Evolutionary conservation across 2,888 invertebrate genomes (phyloP), one percentile per base, ranked within the genome.

Genomic region (Mycalesis mineus): DNA sequence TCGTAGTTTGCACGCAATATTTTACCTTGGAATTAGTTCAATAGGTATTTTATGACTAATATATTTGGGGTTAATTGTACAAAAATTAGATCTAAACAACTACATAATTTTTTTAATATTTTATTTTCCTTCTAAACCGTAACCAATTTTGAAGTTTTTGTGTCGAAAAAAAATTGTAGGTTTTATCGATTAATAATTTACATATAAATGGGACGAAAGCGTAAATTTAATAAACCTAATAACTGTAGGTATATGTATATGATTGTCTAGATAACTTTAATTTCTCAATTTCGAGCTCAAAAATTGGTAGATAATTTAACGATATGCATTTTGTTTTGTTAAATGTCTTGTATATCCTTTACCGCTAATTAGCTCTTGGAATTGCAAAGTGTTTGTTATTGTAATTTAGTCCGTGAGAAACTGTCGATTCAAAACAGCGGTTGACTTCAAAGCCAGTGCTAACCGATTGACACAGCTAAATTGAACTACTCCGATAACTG

Each of bases 1-100:
- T 73, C 67, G 67, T 72, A 65, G 67, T 72, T 67, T 65, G 65
- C 85, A 84, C 80, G 84, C 79, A 60, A 84, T 64, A 64, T 70
- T 77, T 77, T 60, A 68, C 83, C 83, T 80, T 82, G 80, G 69
- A 73, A 68, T 63, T 47, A 31, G 3, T 45, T 22, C 22, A 5
- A 22, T 22, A 22, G 22, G 22, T 4, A 31, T 45, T n/a, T 4
- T 40, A 17, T 11, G 11, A 4, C 36, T 11, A 36, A 36, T 36
- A 33, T 36, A 11, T 36, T 36, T n/a, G 11, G 4, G 36, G 9
- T 36, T 11, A 1, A 36, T 36, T 36, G 11, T 11, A 36, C 36
- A 11, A 22, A 22, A 22, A 22, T 22, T 22, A 2, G 22, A 22
- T 22, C 22, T 22, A 22, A 22, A n/a, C n/a, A n/a, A n/a, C n/a